phyloP scores from a whole-genome alignment of 2,113 vertebrate species.

The Emydura subglobosa region DNA sequence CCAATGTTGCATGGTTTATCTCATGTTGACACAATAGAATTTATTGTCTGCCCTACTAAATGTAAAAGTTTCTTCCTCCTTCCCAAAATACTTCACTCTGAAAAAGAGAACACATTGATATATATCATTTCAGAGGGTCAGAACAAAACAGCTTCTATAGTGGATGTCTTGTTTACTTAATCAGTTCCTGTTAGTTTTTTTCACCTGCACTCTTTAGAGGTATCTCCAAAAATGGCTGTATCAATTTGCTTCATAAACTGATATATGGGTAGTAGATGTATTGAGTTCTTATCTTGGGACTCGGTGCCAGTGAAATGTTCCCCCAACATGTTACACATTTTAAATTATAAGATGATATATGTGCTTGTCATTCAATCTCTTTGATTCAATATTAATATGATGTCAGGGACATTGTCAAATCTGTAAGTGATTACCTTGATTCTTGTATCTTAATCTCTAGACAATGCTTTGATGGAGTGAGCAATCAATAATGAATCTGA shows the following conservation, averaged over 20 bases:
- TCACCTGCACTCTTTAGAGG: conserved; percentile 42
- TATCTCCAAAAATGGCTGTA: conserved; percentile 23
- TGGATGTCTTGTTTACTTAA: conserved; percentile 53
- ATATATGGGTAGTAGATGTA: background rate
- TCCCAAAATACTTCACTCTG: conserved; percentile 5
- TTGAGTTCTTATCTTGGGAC: background rate
- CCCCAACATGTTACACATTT: background rate
- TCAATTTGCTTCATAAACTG: background rate
- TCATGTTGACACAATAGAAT: conserved; percentile 41
- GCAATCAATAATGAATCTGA: background rate
- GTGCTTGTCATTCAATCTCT: background rate
- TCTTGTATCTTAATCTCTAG: background rate
- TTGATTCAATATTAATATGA: background rate
- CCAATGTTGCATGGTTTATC: background rate
- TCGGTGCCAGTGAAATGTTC: background rate
- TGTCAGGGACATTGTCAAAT: background rate
- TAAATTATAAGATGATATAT: background rate
- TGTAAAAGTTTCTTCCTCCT: conserved; percentile 59
- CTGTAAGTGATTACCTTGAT: background rate
- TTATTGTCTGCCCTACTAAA: conserved; percentile 21
- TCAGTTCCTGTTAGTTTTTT: conserved; percentile 45
- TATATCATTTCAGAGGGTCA: background rate
- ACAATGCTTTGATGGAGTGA: background rate
- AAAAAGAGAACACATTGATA: conserved; percentile 62
- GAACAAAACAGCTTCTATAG: background rate